Evolutionary conservation across 1,140 invertebrate genomes (phyloP).

Genomic region (Asbolus verrucosus): DNA sequence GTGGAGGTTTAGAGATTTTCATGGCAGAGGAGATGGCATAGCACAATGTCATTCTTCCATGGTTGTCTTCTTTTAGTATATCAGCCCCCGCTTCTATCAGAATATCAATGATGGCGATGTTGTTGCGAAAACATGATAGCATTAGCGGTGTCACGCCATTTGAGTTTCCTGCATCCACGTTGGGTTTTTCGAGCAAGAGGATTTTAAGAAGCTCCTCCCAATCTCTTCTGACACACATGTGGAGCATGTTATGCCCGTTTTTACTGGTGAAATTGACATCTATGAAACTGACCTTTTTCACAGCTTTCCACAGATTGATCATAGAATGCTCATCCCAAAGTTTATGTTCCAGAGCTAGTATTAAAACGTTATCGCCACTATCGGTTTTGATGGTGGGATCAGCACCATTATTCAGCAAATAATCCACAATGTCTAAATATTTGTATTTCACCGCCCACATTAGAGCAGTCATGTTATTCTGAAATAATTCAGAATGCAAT

Average conservation of each 20-base stretch:
- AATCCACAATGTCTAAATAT: slow-evolving; percentile 61
- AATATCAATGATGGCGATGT: slow-evolving; percentile 55
- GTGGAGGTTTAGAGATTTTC: slow-evolving; percentile 47
- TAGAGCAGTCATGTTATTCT: slow-evolving; percentile 62
- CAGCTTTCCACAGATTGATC: slow-evolving; percentile 60
- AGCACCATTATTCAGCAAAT: slow-evolving; percentile 60
- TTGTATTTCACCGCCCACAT: slow-evolving; percentile 63
- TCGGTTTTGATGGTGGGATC: slow-evolving; percentile 58
- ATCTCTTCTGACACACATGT: slow-evolving; percentile 61
- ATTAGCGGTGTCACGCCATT: slow-evolving; percentile 63
- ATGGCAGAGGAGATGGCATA: slow-evolving; percentile 58
- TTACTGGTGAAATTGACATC: slow-evolving; percentile 61
- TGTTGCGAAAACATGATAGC: slow-evolving; percentile 60
- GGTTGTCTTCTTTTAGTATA: slow-evolving; percentile 58
- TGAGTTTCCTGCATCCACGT: slow-evolving; percentile 57
- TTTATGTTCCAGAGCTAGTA: slow-evolving; percentile 61
- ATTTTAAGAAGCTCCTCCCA: slow-evolving; percentile 60
- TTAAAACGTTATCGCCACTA: slow-evolving; percentile 62
- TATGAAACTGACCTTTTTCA: slow-evolving; percentile 50
- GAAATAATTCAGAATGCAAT: too few relatives aligned
- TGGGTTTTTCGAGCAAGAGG: slow-evolving; percentile 55
- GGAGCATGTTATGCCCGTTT: slow-evolving; percentile 61
- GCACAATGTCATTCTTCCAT: slow-evolving; percentile 62
- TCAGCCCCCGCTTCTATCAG: slow-evolving; percentile 56
- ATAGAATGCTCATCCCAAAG: slow-evolving; percentile 63